Conservation (phyloP, 2,113 vertebrate species). For the Hypanus sabinus region DNA sequence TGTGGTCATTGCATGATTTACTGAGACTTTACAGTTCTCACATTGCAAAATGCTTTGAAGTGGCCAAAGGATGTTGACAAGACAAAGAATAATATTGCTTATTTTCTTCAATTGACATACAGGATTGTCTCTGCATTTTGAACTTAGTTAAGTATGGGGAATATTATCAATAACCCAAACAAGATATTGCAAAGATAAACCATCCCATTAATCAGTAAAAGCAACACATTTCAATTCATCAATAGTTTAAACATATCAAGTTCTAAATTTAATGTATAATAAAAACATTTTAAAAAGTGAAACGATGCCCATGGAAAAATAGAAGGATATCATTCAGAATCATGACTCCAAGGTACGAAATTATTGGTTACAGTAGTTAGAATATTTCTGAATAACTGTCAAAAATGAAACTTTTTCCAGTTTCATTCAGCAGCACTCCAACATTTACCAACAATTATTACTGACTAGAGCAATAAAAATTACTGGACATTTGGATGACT, state of each 20-base stretch:
- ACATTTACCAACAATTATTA: not conserved
- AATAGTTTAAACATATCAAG: not conserved
- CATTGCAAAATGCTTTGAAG: too few relatives aligned
- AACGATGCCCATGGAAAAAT: not conserved
- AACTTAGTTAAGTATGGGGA: too few relatives aligned
- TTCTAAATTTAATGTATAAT: not conserved
- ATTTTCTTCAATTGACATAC: too few relatives aligned
- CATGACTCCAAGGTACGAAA: not conserved
- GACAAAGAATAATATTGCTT: too few relatives aligned
- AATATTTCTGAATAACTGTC: not conserved
- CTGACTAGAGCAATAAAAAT: not conserved
- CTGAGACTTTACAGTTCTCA: too few relatives aligned
- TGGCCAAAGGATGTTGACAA: too few relatives aligned
- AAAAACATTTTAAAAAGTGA: not conserved
- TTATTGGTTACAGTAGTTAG: not conserved
- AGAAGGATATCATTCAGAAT: not conserved
- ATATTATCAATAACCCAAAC: too few relatives aligned
- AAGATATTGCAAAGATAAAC: too few relatives aligned
- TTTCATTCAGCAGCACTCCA: not conserved
- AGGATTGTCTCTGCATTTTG: too few relatives aligned
- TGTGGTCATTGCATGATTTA: too few relatives aligned
- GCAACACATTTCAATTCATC: too few relatives aligned
- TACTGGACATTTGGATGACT: not conserved
- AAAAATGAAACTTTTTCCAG: not conserved
- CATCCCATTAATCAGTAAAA: too few relatives aligned